A percentile compares a stretch with the other conserved stretches of the same genome.
phyloP scores from a whole-genome alignment of 2,888 invertebrate species.

The Hemistola chrysoprasaria region DNA sequence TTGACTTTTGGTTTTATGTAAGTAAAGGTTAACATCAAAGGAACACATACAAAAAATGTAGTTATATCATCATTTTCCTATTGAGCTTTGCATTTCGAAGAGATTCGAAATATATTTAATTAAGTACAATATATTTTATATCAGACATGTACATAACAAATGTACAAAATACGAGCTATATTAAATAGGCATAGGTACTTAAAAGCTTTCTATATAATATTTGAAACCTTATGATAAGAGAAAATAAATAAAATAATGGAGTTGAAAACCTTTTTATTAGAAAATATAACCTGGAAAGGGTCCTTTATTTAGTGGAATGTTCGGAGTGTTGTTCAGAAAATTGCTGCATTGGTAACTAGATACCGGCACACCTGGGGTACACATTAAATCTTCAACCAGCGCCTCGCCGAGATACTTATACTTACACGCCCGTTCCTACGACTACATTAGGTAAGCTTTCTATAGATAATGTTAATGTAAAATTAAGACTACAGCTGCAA shows the following conservation, averaged over 20 bases:
- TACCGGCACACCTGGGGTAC: constrained; percentile 18
- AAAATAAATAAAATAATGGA: constrained; percentile 1
- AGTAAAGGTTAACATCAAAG: neutral
- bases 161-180: too few species aligned
- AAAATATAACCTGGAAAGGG: constrained; percentile 12
- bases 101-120: too few species aligned
- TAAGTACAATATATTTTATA: too few species aligned
- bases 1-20: constrained; percentile 21
- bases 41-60: neutral
- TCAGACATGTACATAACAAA: too few species aligned
- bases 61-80: too few species aligned
- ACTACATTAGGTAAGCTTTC: too few species aligned
- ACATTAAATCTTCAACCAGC: constrained; percentile 22
- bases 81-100: too few species aligned
- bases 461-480: too few species aligned
- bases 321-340: constrained; percentile 13
- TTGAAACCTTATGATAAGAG: too few species aligned
- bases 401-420: constrained; percentile 7
- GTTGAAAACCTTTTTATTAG: constrained; percentile 5
- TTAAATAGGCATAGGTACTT: neutral
- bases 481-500: too few species aligned
- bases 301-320: constrained; percentile 17
- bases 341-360: constrained; percentile 21
- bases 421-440: constrained; percentile 4
- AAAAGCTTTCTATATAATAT: too few species aligned